Evolutionary conservation across 2,113 vertebrate species (phyloP), one percentile per base, ranked within the genome.

Genomic region (Sapayoa aenigma): DNA sequence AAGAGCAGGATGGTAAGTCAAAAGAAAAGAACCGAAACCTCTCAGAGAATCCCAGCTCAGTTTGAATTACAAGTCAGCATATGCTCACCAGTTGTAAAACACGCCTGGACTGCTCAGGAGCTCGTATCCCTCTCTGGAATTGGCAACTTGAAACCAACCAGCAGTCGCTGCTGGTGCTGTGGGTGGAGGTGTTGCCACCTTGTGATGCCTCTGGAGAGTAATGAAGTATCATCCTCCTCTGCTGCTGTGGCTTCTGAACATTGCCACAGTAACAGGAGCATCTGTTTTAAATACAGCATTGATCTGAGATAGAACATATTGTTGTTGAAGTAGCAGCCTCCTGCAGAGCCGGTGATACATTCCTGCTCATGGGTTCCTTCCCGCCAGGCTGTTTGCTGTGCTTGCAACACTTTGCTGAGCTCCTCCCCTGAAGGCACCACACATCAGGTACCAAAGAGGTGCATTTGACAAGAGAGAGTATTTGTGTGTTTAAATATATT

Each of bases 1-100:
- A 66, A 66, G 37, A 73, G 59, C 67, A 80, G 50, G 50, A 83
- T 49, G 73, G 30, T 52, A 67, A 65, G 83, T 35, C 20, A 68
- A 41, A 94, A 63, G 65, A 47, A 65, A 88, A 80, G 56, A 77
- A n/a, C 25, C 27, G 13, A 93, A 96, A 82, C 19, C 47, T 83
- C 14, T 35, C 31, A 31, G 66, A 78, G 35, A 71, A 71, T 90
- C 78, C 59, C 60, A 42, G 74, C 58, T 91, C 50, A 5, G 69
- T 75, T 96, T 81, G 68, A 81, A 33, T 95, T 78, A 47, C 84
- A 63, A 42, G 66, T 75, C 52, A 89, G 9, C 76, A 53, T 71
- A 75, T 59, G 62, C 47, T 49, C 33, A 58, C 68, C 44, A 63
- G 69, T 84, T 87, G 37, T 86, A 59, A 91, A 91, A 75, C 27